Conservation (phyloP, 2,113 vertebrate species). For the Apteryx mantelli region DNA sequence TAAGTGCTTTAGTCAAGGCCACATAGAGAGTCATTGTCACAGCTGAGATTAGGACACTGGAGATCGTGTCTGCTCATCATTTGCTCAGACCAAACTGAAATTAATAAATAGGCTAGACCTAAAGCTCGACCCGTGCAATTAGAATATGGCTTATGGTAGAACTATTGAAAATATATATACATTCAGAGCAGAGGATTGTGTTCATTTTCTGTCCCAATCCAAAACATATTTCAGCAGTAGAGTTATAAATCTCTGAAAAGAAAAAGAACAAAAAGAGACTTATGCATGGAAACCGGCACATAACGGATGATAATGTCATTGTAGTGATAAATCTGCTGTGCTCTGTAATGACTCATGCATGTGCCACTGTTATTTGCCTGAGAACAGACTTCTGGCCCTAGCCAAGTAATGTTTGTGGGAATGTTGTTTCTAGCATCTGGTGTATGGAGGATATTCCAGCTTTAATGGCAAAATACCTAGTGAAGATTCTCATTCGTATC, state of each 20-base stretch:
- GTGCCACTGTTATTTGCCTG: slow-evolving; percentile 41
- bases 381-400: slow-evolving; percentile 31
- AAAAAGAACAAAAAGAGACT: neutral
- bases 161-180: neutral
- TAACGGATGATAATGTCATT: slow-evolving; percentile 2
- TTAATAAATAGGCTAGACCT: neutral
- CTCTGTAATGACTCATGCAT: slow-evolving; percentile 49
- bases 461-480: neutral
- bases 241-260: neutral
- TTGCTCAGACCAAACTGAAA: neutral
- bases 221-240: slow-evolving; percentile 1
- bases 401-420: slow-evolving; percentile 54
- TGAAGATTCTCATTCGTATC: neutral
- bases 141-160: neutral
- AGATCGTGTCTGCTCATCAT: neutral
- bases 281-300: neutral
- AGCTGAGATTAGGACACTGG: neutral
- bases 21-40: neutral
- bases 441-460: neutral
- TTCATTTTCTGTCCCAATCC: neutral
- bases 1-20: neutral
- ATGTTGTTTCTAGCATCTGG: slow-evolving; percentile 5
- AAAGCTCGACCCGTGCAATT: neutral
- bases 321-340: slow-evolving; percentile 43
- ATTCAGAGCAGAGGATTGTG: slow-evolving; percentile 2